These are phyloP conservation scores for Morpho helenor DNA, from an alignment of 2,888 invertebrate species.

Conservation along the genomic window DNA sequence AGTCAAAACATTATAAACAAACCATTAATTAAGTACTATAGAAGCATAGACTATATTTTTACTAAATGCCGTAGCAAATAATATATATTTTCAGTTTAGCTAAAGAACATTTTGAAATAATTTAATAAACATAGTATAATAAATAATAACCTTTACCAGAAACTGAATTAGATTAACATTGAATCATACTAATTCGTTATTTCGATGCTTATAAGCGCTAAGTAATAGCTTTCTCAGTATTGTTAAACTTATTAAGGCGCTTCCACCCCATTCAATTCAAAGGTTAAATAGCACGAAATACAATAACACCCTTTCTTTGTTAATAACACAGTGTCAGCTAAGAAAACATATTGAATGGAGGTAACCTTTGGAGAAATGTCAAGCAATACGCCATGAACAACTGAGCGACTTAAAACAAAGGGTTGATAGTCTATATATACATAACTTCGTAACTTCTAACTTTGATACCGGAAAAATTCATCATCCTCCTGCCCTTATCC, in stretches of 20 bases:
- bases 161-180: too few species aligned
- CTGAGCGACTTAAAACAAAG: conserved; percentile 73
- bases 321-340: conserved; percentile 62
- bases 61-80: too few species aligned
- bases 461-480: too few species aligned
- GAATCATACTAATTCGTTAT: neutral
- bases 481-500: too few species aligned
- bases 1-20: too few species aligned
- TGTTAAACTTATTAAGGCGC: conserved; percentile 34
- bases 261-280: conserved; percentile 42
- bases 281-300: conserved; percentile 59
- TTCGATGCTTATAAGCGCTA: conserved; percentile 1
- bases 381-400: conserved; percentile 59
- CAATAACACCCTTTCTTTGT: conserved; percentile 66
- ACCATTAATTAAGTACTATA: too few species aligned
- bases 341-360: conserved; percentile 65
- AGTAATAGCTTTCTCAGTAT: conserved; percentile 10
- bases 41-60: too few species aligned
- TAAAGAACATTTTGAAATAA: too few species aligned
- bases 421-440: conserved; percentile 52
- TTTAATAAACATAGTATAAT: too few species aligned
- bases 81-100: too few species aligned
- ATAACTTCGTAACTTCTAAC: too few species aligned
- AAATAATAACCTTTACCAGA: too few species aligned
- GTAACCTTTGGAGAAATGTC: conserved; percentile 76